A percentile compares a stretch with the other conserved stretches of the same genome.
phyloP scores from a whole-genome alignment of 2,113 vertebrate genomes.

The Vireo altiloquus region DNA sequence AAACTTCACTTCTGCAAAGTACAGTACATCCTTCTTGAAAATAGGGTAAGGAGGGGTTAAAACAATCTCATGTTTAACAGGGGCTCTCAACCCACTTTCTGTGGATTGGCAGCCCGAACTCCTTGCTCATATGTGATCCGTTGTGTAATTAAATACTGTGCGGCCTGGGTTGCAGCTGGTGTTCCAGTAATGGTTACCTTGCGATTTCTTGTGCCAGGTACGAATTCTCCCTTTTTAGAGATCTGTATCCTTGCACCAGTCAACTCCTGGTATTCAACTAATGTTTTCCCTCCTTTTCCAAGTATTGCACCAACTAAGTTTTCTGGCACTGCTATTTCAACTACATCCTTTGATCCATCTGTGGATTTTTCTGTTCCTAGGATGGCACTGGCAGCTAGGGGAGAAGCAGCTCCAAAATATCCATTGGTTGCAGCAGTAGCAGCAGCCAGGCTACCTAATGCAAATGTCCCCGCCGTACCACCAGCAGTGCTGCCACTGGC shows the following conservation, averaged over 20 bases:
- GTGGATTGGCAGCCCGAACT: conserved; percentile 86
- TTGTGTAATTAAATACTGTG: conserved; percentile 89
- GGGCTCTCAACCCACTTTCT: conserved; percentile 85
- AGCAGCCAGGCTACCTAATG: conserved; percentile 88
- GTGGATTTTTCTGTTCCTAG: conserved; percentile 87
- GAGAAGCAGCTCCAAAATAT: conserved; percentile 88
- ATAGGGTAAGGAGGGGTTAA: conserved; percentile 83
- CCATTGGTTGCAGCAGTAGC: conserved; percentile 88
- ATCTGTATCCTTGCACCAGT: conserved; percentile 92
- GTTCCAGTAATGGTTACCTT: conserved; percentile 90
- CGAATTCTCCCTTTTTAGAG: conserved; percentile 89
- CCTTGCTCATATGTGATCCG: conserved; percentile 90
- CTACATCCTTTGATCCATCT: conserved; percentile 89
- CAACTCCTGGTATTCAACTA: conserved; percentile 91
- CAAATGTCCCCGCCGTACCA: conserved; percentile 84
- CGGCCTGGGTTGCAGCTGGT: conserved; percentile 87
- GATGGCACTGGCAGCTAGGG: conserved; percentile 88
- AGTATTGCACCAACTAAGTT: conserved; percentile 89
- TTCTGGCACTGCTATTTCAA: conserved; percentile 89
- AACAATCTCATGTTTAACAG: conserved; percentile 74
- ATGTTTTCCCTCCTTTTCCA: conserved; percentile 88
- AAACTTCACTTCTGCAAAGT: conserved; percentile 91
- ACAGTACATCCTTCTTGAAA: conserved; percentile 92
- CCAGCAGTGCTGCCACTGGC: conserved; percentile 82
- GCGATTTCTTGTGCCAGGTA: conserved; percentile 88